Evolutionary conservation across 2,113 vertebrate genomes (phyloP), one percentile per base, ranked within the genome.

Genomic region (Holacanthus passer): DNA sequence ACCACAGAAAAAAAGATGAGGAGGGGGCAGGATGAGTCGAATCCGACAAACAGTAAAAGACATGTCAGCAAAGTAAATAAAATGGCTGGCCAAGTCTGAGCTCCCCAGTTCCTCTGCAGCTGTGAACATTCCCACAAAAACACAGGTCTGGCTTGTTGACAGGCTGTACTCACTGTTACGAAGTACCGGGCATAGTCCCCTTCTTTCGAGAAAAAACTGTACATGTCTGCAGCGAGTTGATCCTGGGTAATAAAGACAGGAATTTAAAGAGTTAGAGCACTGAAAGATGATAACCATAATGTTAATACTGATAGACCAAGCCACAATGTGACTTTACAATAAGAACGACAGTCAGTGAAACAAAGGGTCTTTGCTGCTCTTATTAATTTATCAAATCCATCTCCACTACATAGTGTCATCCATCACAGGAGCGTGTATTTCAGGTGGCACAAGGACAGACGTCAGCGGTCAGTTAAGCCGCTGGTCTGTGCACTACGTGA

Each of bases 171-270:
- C 91, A 99, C 98, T 94, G 77, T 96, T 2, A 99, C 95, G 45
- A 98, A 99, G 87, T 96, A 97, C 73, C 93, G 90, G 29, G 97
- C 97, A 0, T 98, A 98, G 24, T 99, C 98, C 24, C 98, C 97
- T 92, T 99, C 98, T 93, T 96, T 99, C 71, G 98, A 97, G 91
- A 96, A 96, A 73, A 99, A 99, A 88, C 94, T 98, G 89, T 99
- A 99, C 97, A 99, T 98, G 84, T 99, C 98, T 65, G 98, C 97
- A 48, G 98, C 97, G 2, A 99, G 98, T 24, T 99, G 98, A 75
- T 99, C 98, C 98, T 99, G 86, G 7, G 31, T 11, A 20, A 70
- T 29, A 78, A 5, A 76, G n/a, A 56, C 16, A 41, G 11, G 22
- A 19, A 29, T 19, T n/a, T 58, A n/a, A 58, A 79, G 9, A 32